Evolutionary conservation across 2,113 vertebrate species (phyloP).

Genomic region (Todiramphus chloris): DNA sequence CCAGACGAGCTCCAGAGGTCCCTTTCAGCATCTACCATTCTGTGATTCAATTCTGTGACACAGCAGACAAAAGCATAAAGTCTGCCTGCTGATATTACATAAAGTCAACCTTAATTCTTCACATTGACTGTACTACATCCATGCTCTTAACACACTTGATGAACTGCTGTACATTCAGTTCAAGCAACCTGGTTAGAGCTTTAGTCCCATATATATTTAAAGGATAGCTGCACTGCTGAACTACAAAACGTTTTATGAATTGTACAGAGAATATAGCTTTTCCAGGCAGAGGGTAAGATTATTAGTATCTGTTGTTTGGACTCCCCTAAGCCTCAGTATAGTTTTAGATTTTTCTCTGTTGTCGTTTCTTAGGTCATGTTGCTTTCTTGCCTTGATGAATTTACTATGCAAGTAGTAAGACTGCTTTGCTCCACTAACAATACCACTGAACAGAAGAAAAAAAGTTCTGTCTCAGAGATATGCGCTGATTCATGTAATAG

Average conservation of each 20-base stretch:
- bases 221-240: not conserved
- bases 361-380: not conserved
- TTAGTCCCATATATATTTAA: not conserved
- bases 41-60: not conserved
- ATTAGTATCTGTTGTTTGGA: not conserved
- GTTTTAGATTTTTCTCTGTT: not conserved
- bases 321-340: not conserved
- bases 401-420: not conserved
- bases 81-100: not conserved
- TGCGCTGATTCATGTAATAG: not conserved
- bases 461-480: not conserved
- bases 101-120: not conserved
- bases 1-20: not conserved
- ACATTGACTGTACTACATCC: not conserved
- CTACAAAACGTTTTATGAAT: not conserved
- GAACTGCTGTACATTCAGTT: not conserved
- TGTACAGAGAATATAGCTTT: not conserved
- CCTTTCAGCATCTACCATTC: too few relatives aligned
- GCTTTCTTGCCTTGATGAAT: not conserved
- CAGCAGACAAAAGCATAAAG: not conserved
- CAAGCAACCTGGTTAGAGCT: not conserved
- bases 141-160: not conserved
- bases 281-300: not conserved
- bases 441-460: not conserved
- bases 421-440: not conserved